A percentile compares a stretch with the other conserved stretches of the same genome.
Conservation (phyloP, 1,140 invertebrate species). For the Drosophila kanapiae region DNA sequence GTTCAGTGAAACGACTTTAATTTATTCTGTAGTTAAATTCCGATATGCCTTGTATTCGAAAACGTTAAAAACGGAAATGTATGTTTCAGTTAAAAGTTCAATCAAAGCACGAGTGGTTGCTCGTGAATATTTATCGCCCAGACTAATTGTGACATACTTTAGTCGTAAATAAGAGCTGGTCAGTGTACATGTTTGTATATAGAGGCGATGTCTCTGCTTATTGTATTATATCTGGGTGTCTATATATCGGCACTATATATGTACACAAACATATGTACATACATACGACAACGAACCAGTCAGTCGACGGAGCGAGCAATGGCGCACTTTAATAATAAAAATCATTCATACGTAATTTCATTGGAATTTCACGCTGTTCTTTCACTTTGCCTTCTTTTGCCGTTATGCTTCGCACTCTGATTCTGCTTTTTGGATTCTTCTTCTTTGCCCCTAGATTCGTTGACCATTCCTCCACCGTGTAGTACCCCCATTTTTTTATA, state of each 20-base stretch:
- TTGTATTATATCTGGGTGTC: slow-evolving; percentile 15
- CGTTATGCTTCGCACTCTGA: slow-evolving; percentile 24
- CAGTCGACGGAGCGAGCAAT: slow-evolving; percentile 41
- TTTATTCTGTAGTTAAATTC: not conserved
- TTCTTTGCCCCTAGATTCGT: slow-evolving; percentile 19
- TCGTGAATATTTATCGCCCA: slow-evolving; percentile 60
- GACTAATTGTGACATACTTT: slow-evolving; percentile 45
- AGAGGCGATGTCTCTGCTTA: slow-evolving; percentile 13
- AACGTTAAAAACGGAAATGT: not conserved
- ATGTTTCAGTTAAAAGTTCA: slow-evolving; percentile 31
- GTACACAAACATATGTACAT: not conserved
- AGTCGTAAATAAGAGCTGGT: slow-evolving; percentile 31
- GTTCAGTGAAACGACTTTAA: not conserved
- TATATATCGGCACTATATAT: slow-evolving; percentile 7
- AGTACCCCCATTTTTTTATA: slow-evolving; percentile 2
- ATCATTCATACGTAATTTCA: slow-evolving; percentile 71
- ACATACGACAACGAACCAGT: slow-evolving; percentile 26
- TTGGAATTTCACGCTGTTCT: slow-evolving; percentile 60
- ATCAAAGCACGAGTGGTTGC: slow-evolving; percentile 16
- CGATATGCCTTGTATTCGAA: not conserved
- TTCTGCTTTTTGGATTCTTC: slow-evolving; percentile 21
- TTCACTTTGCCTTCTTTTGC: slow-evolving; percentile 37
- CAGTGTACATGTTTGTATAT: slow-evolving; percentile 19
- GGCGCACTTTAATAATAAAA: slow-evolving; percentile 67
- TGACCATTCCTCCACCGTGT: not conserved